phyloP scores from a whole-genome alignment of 2,888 invertebrate species.

The Neria commutata region DNA sequence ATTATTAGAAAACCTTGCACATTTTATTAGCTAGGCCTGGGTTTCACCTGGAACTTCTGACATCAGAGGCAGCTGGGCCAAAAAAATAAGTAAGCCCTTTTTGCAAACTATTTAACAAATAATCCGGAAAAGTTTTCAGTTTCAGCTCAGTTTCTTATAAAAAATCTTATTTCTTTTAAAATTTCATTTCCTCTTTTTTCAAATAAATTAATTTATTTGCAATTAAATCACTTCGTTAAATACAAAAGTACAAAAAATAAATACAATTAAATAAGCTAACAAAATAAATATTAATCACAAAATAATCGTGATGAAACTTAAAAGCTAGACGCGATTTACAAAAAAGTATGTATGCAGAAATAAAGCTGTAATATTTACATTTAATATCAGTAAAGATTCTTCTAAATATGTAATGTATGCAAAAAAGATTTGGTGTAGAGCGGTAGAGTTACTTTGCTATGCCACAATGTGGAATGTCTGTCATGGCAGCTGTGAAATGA shows the following conservation, averaged over 20 bases:
- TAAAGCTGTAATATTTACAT: slow-evolving; percentile 41
- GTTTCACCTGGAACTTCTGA: too few relatives aligned
- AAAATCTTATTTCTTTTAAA: too few relatives aligned
- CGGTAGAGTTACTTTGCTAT: slow-evolving; percentile 17
- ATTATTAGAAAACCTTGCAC: too few relatives aligned
- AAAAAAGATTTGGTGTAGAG: slow-evolving; percentile 60
- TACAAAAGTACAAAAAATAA: not conserved
- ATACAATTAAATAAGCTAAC: slow-evolving; percentile 26
- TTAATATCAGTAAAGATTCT: slow-evolving; percentile 14
- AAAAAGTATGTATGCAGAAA: slow-evolving; percentile 16
- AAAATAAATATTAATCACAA: slow-evolving; percentile 35
- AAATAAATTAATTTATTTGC: slow-evolving; percentile 23
- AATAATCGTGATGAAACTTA: slow-evolving; percentile 36
- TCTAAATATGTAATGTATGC: slow-evolving; percentile 12
- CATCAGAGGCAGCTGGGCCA: too few relatives aligned
- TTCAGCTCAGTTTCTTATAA: too few relatives aligned
- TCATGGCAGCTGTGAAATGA: too few relatives aligned
- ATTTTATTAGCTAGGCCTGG: too few relatives aligned
- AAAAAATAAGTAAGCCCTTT: too few relatives aligned
- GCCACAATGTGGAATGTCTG: too few relatives aligned
- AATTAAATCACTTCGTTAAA: slow-evolving; percentile 14
- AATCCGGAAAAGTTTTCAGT: too few relatives aligned
- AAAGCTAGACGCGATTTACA: slow-evolving; percentile 7
- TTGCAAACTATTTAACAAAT: too few relatives aligned
- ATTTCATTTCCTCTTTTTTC: too few relatives aligned